Conservation (phyloP, 2,113 vertebrate genomes). For the Podocnemis expansa region DNA sequence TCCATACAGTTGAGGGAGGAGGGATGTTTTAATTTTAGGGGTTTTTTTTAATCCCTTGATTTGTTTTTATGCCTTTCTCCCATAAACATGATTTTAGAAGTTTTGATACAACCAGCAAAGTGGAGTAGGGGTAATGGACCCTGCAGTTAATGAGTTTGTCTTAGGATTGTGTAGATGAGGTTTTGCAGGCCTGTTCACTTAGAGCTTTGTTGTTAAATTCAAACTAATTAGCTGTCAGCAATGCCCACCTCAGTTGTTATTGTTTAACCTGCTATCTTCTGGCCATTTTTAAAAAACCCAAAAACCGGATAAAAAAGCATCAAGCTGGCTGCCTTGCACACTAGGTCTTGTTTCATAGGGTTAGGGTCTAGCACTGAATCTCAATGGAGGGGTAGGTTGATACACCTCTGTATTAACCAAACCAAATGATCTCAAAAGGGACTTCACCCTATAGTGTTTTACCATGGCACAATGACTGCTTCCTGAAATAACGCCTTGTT, state of each 20-base stretch:
- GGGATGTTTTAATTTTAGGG: background rate
- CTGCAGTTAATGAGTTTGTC: slow-evolving; percentile 59
- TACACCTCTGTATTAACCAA: background rate
- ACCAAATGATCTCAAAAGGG: background rate
- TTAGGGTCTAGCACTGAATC: background rate
- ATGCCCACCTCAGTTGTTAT: background rate
- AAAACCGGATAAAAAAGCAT: background rate
- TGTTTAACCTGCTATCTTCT: background rate
- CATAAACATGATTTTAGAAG: slow-evolving; percentile 41
- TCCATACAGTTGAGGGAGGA: background rate
- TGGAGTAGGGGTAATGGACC: slow-evolving; percentile 43
- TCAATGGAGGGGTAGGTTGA: background rate
- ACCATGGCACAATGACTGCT: background rate
- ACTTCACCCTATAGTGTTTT: background rate
- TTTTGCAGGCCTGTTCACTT: slow-evolving; percentile 54
- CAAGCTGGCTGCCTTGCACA: background rate
- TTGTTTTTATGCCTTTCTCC: background rate
- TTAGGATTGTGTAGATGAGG: slow-evolving; percentile 37
- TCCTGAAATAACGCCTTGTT: background rate
- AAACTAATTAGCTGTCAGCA: slow-evolving; percentile 48
- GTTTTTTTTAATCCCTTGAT: background rate
- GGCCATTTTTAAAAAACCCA: background rate
- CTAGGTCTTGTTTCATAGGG: background rate
- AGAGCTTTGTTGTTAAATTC: slow-evolving; percentile 56
- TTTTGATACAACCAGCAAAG: slow-evolving; percentile 24